Percentiles rank a stretch among this genome's conserved stretches.
Conservation (phyloP, 53 echinoderm and acorn worm genomes). For the Echinarachnius parma region DNA sequence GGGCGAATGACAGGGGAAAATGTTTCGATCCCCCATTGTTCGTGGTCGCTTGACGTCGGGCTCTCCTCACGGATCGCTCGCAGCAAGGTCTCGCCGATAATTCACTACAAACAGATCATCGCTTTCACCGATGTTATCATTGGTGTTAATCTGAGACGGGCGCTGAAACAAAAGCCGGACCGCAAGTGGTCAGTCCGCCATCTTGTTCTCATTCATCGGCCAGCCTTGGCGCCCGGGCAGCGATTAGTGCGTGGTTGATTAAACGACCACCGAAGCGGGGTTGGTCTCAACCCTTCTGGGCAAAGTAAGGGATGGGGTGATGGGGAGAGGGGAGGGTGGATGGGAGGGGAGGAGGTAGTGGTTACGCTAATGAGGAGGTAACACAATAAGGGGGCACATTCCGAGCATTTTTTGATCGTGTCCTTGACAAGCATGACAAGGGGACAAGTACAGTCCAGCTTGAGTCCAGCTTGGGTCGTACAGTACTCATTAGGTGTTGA, state of each 20-base stretch:
- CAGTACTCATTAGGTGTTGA: too few relatives aligned
- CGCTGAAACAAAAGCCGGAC: constrained; percentile 38
- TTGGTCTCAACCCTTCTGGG: constrained; percentile 8
- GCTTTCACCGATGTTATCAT: constrained; percentile 35
- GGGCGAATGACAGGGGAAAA: constrained; percentile 32
- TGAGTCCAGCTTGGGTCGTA: too few relatives aligned
- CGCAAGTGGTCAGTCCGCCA: constrained; percentile 39
- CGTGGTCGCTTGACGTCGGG: constrained; percentile 18
- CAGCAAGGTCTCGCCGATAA: constrained; percentile 36
- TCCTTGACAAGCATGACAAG: too few relatives aligned
- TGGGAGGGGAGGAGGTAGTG: constrained; percentile 4
- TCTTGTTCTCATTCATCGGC: not conserved
- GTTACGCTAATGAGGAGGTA: constrained; percentile 28
- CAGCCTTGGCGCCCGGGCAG: constrained; percentile 33
- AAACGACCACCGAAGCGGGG: constrained; percentile 23
- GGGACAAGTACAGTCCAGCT: too few relatives aligned
- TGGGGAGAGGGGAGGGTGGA: constrained; percentile 2
- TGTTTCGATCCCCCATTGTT: constrained; percentile 47
- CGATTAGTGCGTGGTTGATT: constrained; percentile 7
- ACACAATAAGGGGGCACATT: too few relatives aligned
- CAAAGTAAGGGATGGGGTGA: not conserved
- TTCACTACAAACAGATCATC: constrained; percentile 47
- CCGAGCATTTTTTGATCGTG: too few relatives aligned
- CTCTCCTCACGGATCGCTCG: not conserved
- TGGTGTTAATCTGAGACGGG: constrained; percentile 34